Evolutionary conservation across 2,113 vertebrate genomes (phyloP).

Genomic region (Alouatta palliata): DNA sequence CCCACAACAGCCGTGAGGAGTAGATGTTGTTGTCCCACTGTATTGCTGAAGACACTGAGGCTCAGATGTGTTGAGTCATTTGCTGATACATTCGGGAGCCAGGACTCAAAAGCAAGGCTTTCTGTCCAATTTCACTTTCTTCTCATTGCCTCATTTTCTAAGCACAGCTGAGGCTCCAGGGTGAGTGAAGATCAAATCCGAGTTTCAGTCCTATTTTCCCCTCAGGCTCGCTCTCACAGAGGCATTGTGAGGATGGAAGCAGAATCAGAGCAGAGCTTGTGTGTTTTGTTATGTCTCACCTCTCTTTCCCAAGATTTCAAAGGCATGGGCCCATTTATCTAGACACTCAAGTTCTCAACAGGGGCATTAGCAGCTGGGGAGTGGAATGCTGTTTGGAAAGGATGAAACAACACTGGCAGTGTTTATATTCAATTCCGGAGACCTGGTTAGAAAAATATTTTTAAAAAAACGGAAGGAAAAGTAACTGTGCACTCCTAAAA

Average conservation of each 20-base stretch:
- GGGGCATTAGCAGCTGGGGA: not conserved
- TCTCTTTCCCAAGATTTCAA: conserved; percentile 51
- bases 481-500: conserved; percentile 46
- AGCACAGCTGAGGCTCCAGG: not conserved
- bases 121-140: not conserved
- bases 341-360: conserved; percentile 38
- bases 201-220: not conserved
- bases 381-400: conserved; percentile 49
- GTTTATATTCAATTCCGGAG: conserved; percentile 61
- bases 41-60: not conserved
- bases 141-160: not conserved
- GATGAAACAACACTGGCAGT: not conserved
- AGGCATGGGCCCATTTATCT: conserved; percentile 41
- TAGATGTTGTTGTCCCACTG: not conserved
- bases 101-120: not conserved
- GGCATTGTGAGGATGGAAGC: conserved; percentile 19
- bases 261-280: conserved; percentile 22
- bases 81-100: not conserved
- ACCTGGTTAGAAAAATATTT: conserved; percentile 67
- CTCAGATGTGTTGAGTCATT: not conserved
- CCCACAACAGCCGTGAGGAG: not conserved
- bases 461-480: conserved; percentile 61
- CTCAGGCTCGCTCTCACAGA: not conserved
- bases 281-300: conserved; percentile 42
- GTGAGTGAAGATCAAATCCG: not conserved